Base-by-base conservation (phyloP, 2,113 vertebrate species). In the Struthidea cinerea region DNA sequence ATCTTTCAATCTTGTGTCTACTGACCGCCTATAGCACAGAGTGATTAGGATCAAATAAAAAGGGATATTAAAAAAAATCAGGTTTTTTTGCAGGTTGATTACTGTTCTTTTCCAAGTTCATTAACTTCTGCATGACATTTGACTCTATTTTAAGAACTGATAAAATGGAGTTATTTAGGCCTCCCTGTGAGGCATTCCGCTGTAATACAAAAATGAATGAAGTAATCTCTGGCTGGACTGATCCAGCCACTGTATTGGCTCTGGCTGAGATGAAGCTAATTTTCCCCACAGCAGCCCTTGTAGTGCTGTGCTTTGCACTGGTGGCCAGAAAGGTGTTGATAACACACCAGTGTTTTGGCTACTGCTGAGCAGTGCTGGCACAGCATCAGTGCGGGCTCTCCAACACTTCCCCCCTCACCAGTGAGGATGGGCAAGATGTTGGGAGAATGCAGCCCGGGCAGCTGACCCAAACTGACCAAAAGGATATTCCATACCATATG, bases 1-100 rank as follows among this genome's bases (percentile, higher is more conserved):
- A 80, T 94, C 84, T 97, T 96, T 65, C 79, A 95, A 19, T 94
- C 32, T 63, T 87, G 59, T 75, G 71, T 93, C 92, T 95, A n/a
- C 70, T 91, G 85, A 96, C 56, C 23, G 44, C 88, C 80, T 94
- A 90, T 67, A 97, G 93, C 60, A 89, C 91, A 84, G 70, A 90
- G 61, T 89, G 86, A 98, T 95, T 95, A 95, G 60, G 80, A 90
- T 96, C 67, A 96, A 94, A 95, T 96, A 94, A 96, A 93, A 90
- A 87, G 39, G 56, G 30, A 32, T 74, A 15, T 49, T 49, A 70
- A 46, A 50, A 32, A 37, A 52, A 23, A 16, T 15, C 0, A 1
- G 1, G 20, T 23, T 78, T 83, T 84, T 89, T 86, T 65, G 49
- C 18, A 57, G 33, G 33, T 53, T 93, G 50, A 67, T 93, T 93